phyloP scores from a whole-genome alignment of 2,888 invertebrate genomes.

The Epinotia nisella region DNA sequence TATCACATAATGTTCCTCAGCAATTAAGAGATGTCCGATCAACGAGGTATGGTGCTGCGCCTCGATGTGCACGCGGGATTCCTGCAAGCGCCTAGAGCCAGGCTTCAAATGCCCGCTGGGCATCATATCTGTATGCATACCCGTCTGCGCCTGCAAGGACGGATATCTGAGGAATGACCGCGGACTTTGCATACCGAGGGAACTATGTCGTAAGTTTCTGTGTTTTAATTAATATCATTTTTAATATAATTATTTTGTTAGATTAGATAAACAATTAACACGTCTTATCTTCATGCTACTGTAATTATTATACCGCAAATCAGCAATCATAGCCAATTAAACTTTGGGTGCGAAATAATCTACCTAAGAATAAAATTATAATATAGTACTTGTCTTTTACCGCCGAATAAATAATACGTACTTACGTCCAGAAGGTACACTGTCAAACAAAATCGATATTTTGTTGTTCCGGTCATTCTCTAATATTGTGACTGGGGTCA shows the following conservation, averaged over 20 bases:
- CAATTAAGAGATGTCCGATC: slow-evolving; percentile 24
- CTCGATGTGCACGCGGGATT: slow-evolving; percentile 22
- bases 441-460: no score
- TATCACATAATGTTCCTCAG: slow-evolving; percentile 3
- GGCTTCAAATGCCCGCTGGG: slow-evolving; percentile 28
- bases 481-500: no score
- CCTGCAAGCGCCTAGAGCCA: slow-evolving; percentile 14
- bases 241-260: neutral
- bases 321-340: no score
- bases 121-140: slow-evolving; percentile 29
- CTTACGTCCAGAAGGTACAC: no score
- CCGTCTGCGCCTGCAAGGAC: slow-evolving; percentile 32
- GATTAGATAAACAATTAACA: no score
- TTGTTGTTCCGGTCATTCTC: no score
- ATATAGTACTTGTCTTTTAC: no score
- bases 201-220: slow-evolving; percentile 28
- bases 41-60: slow-evolving; percentile 36
- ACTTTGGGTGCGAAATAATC: no score
- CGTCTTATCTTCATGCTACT: no score
- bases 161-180: slow-evolving; percentile 27
- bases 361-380: no score
- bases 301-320: no score
- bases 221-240: neutral
- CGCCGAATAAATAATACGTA: no score
- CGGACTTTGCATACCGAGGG: slow-evolving; percentile 23